Percentiles rank a stretch among this genome's conserved stretches.
Evolutionary conservation across 2,797 vertebrate genomes (phyloP).

Genomic region (Chelon labrosus): DNA sequence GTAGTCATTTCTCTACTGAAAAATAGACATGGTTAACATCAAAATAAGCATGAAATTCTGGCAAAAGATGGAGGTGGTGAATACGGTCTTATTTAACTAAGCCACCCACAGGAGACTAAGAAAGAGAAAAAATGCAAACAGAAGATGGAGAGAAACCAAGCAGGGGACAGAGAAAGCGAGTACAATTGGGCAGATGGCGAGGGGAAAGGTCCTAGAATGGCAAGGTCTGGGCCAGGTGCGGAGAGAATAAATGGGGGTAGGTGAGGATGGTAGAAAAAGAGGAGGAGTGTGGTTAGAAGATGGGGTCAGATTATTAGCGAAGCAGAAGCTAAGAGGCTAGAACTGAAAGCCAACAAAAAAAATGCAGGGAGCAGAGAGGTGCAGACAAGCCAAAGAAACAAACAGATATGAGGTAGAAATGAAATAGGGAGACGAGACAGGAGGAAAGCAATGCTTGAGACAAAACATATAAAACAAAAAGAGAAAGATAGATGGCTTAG

Average conservation of each 20-base stretch:
- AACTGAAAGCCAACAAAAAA: constrained; percentile 22
- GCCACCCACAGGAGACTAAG: not conserved
- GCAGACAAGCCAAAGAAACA: not conserved
- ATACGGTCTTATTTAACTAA: constrained; percentile 35
- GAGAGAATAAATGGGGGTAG: not conserved
- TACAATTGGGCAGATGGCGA: constrained; percentile 53
- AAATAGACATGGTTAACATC: constrained; percentile 58
- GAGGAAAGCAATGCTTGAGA: not conserved
- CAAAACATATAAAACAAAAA: not conserved
- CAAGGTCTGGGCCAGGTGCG: constrained; percentile 42
- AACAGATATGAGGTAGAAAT: not conserved
- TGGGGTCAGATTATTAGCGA: constrained; percentile 26
- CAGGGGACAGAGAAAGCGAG: not conserved
- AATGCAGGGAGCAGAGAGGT: not conserved
- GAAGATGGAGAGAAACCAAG: constrained; percentile 3
- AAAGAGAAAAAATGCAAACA: not conserved
- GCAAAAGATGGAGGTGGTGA: constrained; percentile 43
- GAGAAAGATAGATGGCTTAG: constrained; percentile 18
- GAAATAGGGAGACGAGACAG: too few species aligned
- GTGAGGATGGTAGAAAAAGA: constrained; percentile 34
- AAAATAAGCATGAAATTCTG: constrained; percentile 61
- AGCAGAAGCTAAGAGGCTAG: constrained; percentile 5
- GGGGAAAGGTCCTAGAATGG: constrained; percentile 45
- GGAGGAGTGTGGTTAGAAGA: constrained; percentile 10
- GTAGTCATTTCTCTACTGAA: constrained; percentile 8